Evolutionary conservation across 2,113 vertebrate genomes (phyloP), one percentile per base, ranked within the genome.

Genomic region (Nymphicus hollandicus): DNA sequence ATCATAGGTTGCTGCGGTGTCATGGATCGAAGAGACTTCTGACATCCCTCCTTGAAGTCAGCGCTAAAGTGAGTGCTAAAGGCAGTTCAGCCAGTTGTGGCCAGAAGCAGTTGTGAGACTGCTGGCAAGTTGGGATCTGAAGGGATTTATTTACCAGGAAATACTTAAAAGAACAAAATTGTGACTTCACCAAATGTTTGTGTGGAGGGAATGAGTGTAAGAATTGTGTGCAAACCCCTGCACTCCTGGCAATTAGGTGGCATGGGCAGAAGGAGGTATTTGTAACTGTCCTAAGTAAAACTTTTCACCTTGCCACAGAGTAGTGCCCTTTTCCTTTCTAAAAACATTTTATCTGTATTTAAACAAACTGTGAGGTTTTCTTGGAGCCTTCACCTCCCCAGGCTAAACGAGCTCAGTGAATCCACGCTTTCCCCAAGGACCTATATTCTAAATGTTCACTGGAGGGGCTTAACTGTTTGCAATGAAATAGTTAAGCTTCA

Each of bases 41-140:
- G 76, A 13, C 14, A 10, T 19, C 46, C 49, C 58, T 77, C 65
- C 43, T 85, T 7, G 2, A 27, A 22, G 49, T 0, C 27, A 19
- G 35, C 0, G 4, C 60, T 49, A 8, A 17, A 16, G 53, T 1
- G 33, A 78, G 6, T 13, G 41, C 29, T 44, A 1, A 44, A 28
- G 41, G 61, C 43, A 15, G 28, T 24, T 61, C 43, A 66, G 50
- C 37, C 39, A 24, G 31, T 2, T 60, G 56, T 53, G 77, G 15
- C 2, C 53, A 69, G 66, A 39, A 80, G 29, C 73, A 43, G 28
- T 69, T 77, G 58, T 73, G 7, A 39, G 33, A 17, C 49, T 31
- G 31, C 31, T 19, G 15, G 22, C 35, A 60, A 64, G 52, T 29
- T 39, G 52, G 27, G 29, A 23, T 72, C 0, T 1, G 0, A 74